phyloP scores from a whole-genome alignment of 2,113 vertebrate genomes.

The Suricata suricatta region DNA sequence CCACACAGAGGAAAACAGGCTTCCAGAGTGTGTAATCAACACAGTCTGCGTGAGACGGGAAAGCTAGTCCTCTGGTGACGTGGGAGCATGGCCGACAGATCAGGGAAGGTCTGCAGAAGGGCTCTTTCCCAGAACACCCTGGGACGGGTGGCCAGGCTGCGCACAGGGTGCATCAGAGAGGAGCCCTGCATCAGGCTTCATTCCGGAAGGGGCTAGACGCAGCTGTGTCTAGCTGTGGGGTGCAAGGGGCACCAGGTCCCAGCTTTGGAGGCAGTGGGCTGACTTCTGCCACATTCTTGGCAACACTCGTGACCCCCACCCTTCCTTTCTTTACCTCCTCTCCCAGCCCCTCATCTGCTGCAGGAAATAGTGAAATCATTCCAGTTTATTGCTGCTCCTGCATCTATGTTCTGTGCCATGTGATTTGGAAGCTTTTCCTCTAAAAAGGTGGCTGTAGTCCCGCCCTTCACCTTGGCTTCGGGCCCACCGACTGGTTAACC shows the following conservation, averaged over 20 bases:
- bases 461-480: not conserved
- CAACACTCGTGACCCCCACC: not conserved
- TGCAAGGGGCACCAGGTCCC: not conserved
- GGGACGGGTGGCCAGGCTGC: not conserved
- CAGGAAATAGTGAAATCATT: not conserved
- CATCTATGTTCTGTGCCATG: not conserved
- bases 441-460: not conserved
- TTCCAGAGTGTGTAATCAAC: not conserved
- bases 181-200: not conserved
- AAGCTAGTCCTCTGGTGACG: not conserved
- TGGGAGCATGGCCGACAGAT: not conserved
- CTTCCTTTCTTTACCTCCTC: not conserved
- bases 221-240: not conserved
- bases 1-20: conserved; percentile 40
- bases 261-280: not conserved
- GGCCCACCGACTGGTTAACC: not conserved
- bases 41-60: not conserved
- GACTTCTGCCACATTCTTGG: not conserved
- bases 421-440: not conserved
- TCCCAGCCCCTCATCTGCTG: not conserved
- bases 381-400: not conserved
- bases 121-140: not conserved
- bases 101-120: not conserved
- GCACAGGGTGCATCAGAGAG: not conserved
- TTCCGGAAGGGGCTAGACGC: not conserved